These are phyloP conservation scores for Ctenosaura bakeri DNA, from an alignment of 2,797 vertebrate species.

Conservation along the genomic window DNA sequence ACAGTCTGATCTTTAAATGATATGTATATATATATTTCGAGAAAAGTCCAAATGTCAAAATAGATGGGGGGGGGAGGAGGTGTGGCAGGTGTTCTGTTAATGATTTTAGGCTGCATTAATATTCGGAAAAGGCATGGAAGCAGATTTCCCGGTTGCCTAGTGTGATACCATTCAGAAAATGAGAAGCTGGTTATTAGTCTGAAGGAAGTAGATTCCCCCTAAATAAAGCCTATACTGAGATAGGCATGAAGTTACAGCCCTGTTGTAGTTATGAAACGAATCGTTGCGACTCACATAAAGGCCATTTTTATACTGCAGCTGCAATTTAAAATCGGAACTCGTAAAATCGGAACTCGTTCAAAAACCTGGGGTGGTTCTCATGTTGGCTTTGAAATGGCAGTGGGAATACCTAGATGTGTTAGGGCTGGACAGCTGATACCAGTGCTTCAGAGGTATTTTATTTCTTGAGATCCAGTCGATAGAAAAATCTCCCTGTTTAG, in stretches of 20 bases:
- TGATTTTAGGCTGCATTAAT: not conserved
- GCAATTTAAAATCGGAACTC: not conserved
- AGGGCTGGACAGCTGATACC: not conserved
- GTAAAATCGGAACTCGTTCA: not conserved
- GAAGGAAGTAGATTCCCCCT: not conserved
- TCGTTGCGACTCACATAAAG: not conserved
- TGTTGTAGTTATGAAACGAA: conserved; percentile 12
- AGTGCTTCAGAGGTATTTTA: not conserved
- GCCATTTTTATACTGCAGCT: not conserved
- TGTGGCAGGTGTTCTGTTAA: conserved; percentile 35
- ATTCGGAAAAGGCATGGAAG: not conserved
- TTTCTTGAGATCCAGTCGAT: not conserved
- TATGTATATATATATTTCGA: not conserved
- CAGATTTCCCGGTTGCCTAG: not conserved
- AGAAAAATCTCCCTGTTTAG: not conserved
- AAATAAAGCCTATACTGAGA: not conserved
- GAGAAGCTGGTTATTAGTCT: not conserved
- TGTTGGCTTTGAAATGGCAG: not conserved
- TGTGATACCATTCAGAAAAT: not conserved
- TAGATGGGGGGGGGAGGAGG: conserved; percentile 8
- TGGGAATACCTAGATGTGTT: not conserved
- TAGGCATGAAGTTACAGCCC: conserved; percentile 3
- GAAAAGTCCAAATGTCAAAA: not conserved
- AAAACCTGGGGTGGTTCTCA: not conserved
- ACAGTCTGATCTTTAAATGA: not conserved